phyloP scores from a whole-genome alignment of 2,113 vertebrate species.

The Dendropsophus ebraccatus region DNA sequence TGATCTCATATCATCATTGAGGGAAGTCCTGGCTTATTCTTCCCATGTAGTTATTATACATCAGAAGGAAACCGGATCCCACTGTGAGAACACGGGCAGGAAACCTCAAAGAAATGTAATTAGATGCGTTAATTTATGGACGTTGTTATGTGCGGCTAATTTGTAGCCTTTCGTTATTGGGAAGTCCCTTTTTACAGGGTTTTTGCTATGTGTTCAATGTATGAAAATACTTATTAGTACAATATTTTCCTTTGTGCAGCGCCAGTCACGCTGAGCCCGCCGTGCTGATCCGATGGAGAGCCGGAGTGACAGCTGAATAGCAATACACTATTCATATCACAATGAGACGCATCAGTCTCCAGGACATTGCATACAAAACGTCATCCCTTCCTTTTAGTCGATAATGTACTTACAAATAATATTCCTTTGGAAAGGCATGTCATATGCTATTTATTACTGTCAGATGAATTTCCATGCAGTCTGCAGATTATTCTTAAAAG shows the following conservation, averaged over 20 bases:
- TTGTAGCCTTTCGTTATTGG: not conserved
- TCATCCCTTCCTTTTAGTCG: not conserved
- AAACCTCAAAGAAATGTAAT: slow-evolving; percentile 2
- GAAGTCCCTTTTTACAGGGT: not conserved
- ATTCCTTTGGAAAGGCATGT: not conserved
- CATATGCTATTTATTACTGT: not conserved
- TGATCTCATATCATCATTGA: no score
- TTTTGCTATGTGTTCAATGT: not conserved
- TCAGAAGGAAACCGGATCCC: not conserved
- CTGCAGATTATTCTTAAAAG: not conserved
- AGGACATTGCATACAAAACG: not conserved
- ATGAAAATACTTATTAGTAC: not conserved
- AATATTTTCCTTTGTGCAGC: not conserved
- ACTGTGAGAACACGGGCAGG: not conserved
- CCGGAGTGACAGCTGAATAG: not conserved
- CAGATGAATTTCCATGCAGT: not conserved
- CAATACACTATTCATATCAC: not conserved
- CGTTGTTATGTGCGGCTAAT: not conserved
- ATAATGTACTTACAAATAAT: not conserved
- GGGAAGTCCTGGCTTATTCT: no score
- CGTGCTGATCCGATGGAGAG: not conserved
- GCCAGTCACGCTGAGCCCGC: no score
- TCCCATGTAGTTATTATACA: slow-evolving; percentile 33
- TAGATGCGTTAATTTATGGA: not conserved
- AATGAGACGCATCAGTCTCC: not conserved